Conservation (phyloP, 2,888 invertebrate genomes). For the Aquatica leii region DNA sequence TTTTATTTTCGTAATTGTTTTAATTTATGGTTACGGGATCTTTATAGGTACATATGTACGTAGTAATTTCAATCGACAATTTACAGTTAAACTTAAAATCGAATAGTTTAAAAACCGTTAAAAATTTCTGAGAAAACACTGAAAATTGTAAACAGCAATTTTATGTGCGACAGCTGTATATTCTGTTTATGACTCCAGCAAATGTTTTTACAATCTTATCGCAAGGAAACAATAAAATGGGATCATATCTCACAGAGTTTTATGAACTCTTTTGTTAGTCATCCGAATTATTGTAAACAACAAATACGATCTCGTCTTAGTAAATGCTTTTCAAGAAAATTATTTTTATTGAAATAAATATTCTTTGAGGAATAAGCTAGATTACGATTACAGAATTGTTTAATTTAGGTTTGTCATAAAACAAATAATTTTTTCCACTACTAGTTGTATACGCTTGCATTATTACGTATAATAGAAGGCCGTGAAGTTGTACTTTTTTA, state of each 20-base stretch:
- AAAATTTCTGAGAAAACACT: conserved; percentile 13
- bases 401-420: no score
- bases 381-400: no score
- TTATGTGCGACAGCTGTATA: conserved; percentile 29
- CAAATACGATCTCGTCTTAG: conserved; percentile 10
- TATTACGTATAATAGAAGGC: no score
- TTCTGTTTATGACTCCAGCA: conserved; percentile 28
- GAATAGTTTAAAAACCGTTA: neutral
- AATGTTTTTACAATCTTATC: conserved; percentile 32
- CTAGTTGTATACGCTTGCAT: no score
- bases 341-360: no score
- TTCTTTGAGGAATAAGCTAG: no score
- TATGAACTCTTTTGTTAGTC: conserved; percentile 29
- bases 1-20: no score
- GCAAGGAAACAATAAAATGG: conserved; percentile 29
- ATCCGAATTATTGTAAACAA: conserved; percentile 29
- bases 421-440: no score
- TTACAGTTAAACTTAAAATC: neutral
- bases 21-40: no score
- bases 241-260: conserved; percentile 28
- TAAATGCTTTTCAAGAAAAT: conserved; percentile 4
- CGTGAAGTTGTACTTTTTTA: no score
- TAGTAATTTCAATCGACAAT: neutral
- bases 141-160: conserved; percentile 23
- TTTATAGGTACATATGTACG: neutral